Conservation (phyloP, 2,113 vertebrate genomes). For the Crotalus viridis region DNA sequence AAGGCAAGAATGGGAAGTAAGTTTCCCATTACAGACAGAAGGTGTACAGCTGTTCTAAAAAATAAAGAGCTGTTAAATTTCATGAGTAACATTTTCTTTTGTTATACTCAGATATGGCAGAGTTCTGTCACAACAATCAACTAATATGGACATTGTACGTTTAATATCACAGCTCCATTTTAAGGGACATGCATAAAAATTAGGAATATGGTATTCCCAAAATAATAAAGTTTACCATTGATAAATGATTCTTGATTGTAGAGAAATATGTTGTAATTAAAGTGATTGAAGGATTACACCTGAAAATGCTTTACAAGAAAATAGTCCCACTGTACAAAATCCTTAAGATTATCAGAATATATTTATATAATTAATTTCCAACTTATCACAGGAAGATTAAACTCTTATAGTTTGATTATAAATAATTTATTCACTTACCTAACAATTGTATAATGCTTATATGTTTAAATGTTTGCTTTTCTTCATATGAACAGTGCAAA, state of each 20-base stretch:
- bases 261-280: background rate
- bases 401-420: background rate
- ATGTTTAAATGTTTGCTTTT: background rate
- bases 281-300: background rate
- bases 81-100: background rate
- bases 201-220: background rate
- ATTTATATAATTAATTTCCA: background rate
- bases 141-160: background rate
- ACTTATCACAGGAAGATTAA: background rate
- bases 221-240: background rate
- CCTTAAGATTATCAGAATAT: background rate
- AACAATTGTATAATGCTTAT: background rate
- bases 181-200: background rate
- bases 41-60: background rate
- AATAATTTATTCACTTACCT: background rate
- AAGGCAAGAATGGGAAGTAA: conserved; percentile 4
- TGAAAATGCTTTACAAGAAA: background rate
- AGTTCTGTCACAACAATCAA: conserved; percentile 4
- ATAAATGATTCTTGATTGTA: background rate
- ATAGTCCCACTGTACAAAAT: background rate
- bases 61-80: background rate
- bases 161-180: background rate
- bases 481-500: background rate
- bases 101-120: background rate
- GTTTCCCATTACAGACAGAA: conserved; percentile 27